Base-by-base conservation (phyloP, 1,140 invertebrate genomes). In the Ostrea denselamellosa region DNA sequence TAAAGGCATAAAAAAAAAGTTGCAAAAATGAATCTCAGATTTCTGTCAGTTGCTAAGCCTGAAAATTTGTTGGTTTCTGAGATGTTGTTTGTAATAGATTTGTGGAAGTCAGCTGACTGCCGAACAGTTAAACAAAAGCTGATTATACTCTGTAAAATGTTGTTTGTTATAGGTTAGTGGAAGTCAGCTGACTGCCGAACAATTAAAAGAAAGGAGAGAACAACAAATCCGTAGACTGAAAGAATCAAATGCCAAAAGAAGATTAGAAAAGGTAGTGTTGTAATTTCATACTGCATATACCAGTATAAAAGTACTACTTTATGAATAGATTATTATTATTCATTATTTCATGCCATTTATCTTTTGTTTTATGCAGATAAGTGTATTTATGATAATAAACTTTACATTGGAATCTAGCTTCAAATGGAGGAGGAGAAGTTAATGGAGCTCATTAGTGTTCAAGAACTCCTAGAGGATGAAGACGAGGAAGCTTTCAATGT, bases 341-440 rank as follows among this genome's bases (percentile, higher is more conserved):
- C 5, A 44, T 44, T 44, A 44, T 44, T 5, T 44, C 34, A 44
- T 44, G 1, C 34, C 34, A 44, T 44, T 1, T 44, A 44, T 44
- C 5, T 44, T 44, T 44, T 44, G 34, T 44, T 44, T 44, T 44
- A 44, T 44, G 34, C 34, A 44, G 34, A 44, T 2, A 44, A 2
- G 5, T 44, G 5, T 5, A 44, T 44, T 44, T 44, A 44, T 44
- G 5, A 44, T 44, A 5, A 44, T 44, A 44, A 44, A 51, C 19
- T 10, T 19, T 52, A 84, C 17, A 19, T 0, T 51, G 14, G 0
- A 10, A n/a, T 17, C 56, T 90, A 97, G 96, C 94, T 98, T 19
- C 96, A 96, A 54, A 97, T 98, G 95, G 98, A 98, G 94, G 97
- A 98, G 94, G 97, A 98, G 91, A 97, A 97, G 92, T 94, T 98